phyloP scores from a whole-genome alignment of 92 coral and sea anemone species.

The Epizoanthus scotinus region DNA sequence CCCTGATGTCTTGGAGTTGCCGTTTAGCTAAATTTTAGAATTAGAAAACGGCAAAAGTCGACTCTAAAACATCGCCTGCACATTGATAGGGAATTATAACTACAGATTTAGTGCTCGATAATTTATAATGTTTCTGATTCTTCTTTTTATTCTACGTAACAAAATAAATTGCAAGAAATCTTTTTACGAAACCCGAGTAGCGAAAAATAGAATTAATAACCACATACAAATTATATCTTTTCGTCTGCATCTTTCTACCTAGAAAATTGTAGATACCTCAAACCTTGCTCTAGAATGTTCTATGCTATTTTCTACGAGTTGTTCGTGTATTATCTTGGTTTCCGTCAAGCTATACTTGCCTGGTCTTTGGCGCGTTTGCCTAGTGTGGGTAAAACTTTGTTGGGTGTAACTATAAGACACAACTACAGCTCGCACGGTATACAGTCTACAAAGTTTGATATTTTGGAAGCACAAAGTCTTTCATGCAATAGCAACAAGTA shows the following conservation, averaged over 20 bases:
- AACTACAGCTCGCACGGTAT: neutral
- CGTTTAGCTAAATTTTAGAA: neutral
- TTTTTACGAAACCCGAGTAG: constrained; percentile 7
- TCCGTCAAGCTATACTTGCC: neutral
- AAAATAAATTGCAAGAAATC: constrained; percentile 30
- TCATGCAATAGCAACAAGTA: constrained; percentile 26
- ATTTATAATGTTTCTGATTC: neutral
- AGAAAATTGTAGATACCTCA: neutral
- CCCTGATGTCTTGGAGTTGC: neutral
- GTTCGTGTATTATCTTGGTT: neutral
- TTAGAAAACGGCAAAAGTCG: neutral
- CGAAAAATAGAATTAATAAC: constrained; percentile 34
- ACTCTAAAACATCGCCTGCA: neutral
- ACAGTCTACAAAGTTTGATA: constrained; percentile 9
- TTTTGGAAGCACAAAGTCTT: constrained; percentile 19
- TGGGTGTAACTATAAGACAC: neutral
- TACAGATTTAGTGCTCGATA: neutral
- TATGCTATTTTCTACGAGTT: neutral
- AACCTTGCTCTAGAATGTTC: neutral
- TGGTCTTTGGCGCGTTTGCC: constrained; percentile 15
- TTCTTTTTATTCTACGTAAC: neutral
- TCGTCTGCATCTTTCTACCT: constrained; percentile 21
- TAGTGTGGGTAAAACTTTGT: neutral
- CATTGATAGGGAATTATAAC: neutral
- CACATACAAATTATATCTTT: constrained; percentile 9